A percentile compares a stretch with the other conserved stretches of the same genome.
Conservation (phyloP, 2,888 invertebrate species). For the Acanthacorydalis orientalis region DNA sequence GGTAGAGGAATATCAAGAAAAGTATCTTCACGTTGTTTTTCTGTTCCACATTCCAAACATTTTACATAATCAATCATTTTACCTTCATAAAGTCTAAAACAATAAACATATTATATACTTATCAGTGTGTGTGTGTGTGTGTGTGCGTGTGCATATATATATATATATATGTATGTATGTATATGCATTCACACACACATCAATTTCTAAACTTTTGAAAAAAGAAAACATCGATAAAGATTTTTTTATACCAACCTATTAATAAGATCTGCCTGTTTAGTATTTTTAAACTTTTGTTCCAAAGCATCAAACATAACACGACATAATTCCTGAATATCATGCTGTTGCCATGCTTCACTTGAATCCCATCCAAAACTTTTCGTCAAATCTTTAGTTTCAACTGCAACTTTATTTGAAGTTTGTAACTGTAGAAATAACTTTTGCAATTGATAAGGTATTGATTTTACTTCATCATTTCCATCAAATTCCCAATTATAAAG, state of each 20-base stretch:
- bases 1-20: conserved; percentile 77
- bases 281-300: conserved; percentile 67
- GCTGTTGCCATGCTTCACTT: conserved; percentile 81
- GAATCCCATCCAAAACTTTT: conserved; percentile 83
- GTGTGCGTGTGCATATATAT: no score
- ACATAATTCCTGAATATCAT: conserved; percentile 80
- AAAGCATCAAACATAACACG: conserved; percentile 83
- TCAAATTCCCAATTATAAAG: conserved; percentile 71
- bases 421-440: conserved; percentile 71
- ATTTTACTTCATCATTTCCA: conserved; percentile 49
- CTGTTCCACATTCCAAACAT: conserved; percentile 68
- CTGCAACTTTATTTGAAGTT: conserved; percentile 61
- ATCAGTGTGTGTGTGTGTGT: no score
- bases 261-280: conserved; percentile 65
- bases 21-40: conserved; percentile 66
- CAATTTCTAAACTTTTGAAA: not conserved
- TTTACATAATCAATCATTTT: conserved; percentile 81
- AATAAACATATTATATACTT: not conserved
- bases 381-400: conserved; percentile 76
- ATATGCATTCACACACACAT: not conserved
- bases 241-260: conserved; percentile 39
- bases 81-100: conserved; percentile 24
- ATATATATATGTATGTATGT: no score
- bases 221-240: not conserved
- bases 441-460: conserved; percentile 75